Evolutionary conservation across 2,888 invertebrate species (phyloP).

Genomic region (Acrocera orbiculus): DNA sequence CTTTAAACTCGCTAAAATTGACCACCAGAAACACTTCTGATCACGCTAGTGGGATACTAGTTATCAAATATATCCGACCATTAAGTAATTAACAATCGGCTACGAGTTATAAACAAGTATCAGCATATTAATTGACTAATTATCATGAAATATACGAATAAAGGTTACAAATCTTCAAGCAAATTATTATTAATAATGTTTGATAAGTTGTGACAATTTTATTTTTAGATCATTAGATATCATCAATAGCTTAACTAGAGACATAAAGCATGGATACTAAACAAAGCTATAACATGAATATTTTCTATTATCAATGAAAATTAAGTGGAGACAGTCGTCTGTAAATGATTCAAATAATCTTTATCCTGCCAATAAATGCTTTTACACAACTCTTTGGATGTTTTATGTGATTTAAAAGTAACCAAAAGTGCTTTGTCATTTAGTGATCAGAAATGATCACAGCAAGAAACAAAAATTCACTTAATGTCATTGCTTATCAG

Average conservation of each 20-base stretch:
- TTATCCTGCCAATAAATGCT: constrained; percentile 3
- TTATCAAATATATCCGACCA: constrained; percentile 12
- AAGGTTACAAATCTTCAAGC: constrained; percentile 9
- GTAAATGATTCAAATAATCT: constrained; percentile 5
- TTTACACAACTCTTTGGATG: constrained; percentile 1
- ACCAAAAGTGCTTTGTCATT: no score
- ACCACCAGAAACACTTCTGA: constrained; percentile 5
- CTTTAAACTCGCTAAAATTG: constrained; percentile 5
- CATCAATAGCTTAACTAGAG: no score
- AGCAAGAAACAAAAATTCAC: constrained; percentile 6
- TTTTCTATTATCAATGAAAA: no score
- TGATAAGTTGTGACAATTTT: constrained; percentile 12
- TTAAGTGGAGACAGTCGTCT: constrained; percentile 7
- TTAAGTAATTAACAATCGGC: constrained; percentile 13
- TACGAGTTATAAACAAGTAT: constrained; percentile 5
- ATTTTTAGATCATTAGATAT: constrained; percentile 4
- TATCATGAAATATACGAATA: constrained; percentile 12
- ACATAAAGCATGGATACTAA: no score
- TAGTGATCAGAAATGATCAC: constrained; percentile 1
- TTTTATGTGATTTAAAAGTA: constrained; percentile 4
- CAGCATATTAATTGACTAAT: constrained; percentile 12
- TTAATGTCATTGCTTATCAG: constrained; percentile 5
- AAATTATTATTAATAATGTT: constrained; percentile 12
- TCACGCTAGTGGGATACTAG: constrained; percentile 1
- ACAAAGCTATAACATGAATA: no score